A percentile compares a stretch with the other conserved stretches of the same genome.
phyloP scores from a whole-genome alignment of 2,113 vertebrate genomes.

The Leptobrachium ailaonicum region DNA sequence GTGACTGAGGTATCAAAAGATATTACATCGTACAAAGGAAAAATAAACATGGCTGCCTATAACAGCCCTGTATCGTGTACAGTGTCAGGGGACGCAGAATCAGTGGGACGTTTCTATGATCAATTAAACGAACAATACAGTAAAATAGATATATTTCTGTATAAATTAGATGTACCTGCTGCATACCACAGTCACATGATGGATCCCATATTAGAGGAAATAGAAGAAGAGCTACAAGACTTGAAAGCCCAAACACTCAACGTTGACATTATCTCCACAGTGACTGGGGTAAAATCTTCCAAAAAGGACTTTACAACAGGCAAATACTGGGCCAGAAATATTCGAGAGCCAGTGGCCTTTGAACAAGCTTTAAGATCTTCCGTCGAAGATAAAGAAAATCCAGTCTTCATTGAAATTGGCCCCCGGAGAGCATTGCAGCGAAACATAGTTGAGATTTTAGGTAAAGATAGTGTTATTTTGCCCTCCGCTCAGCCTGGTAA shows the following conservation, averaged over 20 bases:
- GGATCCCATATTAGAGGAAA: conserved; percentile 70
- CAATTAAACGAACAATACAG: conserved; percentile 61
- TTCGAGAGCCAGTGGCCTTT: conserved; percentile 78
- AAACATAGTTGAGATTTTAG: conserved; percentile 77
- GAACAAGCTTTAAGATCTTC: conserved; percentile 64
- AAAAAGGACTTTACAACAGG: conserved; percentile 70
- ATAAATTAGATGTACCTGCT: conserved; percentile 68
- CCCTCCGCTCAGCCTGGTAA: conserved; percentile 66
- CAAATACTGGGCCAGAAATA: conserved; percentile 79
- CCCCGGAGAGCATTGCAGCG: conserved; percentile 73
- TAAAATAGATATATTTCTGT: conserved; percentile 72
- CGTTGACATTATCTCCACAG: conserved; percentile 76
- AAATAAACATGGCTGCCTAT: conserved; percentile 75
- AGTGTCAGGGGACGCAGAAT: conserved; percentile 72
- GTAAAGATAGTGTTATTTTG: conserved; percentile 66
- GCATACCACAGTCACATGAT: conserved; percentile 84
- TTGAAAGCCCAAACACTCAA: conserved; percentile 59
- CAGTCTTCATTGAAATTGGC: conserved; percentile 82
- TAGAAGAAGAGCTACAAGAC: conserved; percentile 60
- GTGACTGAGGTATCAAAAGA: conserved; percentile 64
- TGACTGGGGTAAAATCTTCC: conserved; percentile 66
- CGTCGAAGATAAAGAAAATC: conserved; percentile 57
- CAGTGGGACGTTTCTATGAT: conserved; percentile 63
- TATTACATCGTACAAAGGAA: conserved; percentile 62
- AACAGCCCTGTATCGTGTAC: conserved; percentile 83